Evolutionary conservation across 2,888 invertebrate species (phyloP).

Genomic region (Pogonocherus hispidulus): DNA sequence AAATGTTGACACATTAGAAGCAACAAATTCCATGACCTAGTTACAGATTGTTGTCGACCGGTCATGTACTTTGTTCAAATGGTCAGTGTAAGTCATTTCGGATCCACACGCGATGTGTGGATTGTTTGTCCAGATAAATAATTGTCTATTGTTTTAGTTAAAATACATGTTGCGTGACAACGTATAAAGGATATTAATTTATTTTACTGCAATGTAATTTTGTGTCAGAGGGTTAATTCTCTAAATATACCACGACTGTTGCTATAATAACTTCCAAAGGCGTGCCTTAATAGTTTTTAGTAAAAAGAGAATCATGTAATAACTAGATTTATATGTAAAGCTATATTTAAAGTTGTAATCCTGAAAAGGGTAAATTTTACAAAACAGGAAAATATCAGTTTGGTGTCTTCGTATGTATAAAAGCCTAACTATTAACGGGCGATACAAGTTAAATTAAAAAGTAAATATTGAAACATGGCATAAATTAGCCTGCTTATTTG

Average conservation of each 20-base stretch:
- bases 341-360: no score
- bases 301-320: not conserved
- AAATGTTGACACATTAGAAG: no score
- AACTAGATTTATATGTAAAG: no score
- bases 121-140: constrained; percentile 29
- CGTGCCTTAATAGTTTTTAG: not conserved
- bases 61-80: constrained; percentile 19
- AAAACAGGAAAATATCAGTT: no score
- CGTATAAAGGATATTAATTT: constrained; percentile 28
- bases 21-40: no score
- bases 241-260: not conserved
- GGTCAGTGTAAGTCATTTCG: constrained; percentile 24
- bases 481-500: no score
- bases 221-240: constrained; percentile 13
- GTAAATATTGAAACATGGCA: no score
- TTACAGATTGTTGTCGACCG: no score
- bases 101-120: constrained; percentile 25
- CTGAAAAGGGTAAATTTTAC: no score
- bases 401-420: no score
- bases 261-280: not conserved
- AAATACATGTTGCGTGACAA: constrained; percentile 27
- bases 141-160: constrained; percentile 31
- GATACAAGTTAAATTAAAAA: no score
- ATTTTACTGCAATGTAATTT: constrained; percentile 22
- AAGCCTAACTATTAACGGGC: no score